Conservation (phyloP, 2,888 invertebrate genomes). For the Machimus atricapillus region DNA sequence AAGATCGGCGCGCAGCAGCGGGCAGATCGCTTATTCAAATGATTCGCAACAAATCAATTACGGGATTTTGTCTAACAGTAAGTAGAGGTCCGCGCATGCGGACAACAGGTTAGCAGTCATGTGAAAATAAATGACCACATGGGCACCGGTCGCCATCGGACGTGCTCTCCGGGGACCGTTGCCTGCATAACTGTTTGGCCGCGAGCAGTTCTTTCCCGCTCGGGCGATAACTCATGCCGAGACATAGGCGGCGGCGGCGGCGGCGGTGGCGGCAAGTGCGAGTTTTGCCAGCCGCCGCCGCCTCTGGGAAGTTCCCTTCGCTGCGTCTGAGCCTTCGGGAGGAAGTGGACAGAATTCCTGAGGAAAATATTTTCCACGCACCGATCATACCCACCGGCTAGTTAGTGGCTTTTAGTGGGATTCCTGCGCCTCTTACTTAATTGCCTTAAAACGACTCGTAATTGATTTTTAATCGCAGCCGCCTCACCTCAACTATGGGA, state of each 20-base stretch:
- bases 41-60: constrained; percentile 44
- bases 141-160: constrained; percentile 13
- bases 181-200: constrained; percentile 19
- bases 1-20: background rate
- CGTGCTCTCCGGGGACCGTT: constrained; percentile 1
- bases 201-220: constrained; percentile 32
- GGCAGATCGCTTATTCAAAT: constrained; percentile 38
- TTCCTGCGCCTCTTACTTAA: constrained; percentile 34
- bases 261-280: background rate
- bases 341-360: constrained; percentile 35
- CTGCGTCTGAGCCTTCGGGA: background rate
- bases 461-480: constrained; percentile 42
- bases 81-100: constrained; percentile 28
- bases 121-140: constrained; percentile 41
- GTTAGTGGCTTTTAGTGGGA: constrained; percentile 35
- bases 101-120: constrained; percentile 39
- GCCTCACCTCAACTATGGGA: constrained; percentile 9
- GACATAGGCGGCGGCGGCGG: background rate
- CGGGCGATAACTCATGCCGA: constrained; percentile 29
- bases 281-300: background rate
- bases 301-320: constrained; percentile 25
- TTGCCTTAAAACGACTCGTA: constrained; percentile 37
- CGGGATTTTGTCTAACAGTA: constrained; percentile 41
- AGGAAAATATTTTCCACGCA: constrained; percentile 22
- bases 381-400: constrained; percentile 23